Conservation (phyloP, 1,140 invertebrate species). For the Phymorhynchus buccinoides region DNA sequence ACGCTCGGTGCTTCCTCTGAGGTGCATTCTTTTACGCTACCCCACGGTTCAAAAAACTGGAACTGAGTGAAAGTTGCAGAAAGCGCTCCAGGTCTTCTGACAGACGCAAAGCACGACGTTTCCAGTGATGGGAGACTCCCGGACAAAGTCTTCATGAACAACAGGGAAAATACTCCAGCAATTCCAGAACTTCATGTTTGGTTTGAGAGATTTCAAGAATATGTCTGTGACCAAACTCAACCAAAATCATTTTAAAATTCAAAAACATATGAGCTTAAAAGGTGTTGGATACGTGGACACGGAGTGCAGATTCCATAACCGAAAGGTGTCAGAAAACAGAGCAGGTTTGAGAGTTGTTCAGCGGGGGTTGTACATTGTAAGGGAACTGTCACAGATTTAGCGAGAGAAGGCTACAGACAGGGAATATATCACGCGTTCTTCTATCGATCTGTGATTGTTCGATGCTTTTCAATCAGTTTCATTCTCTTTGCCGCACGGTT, state of each 20-base stretch:
- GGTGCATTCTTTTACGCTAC: not conserved
- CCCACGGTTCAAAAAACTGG: slow-evolving; percentile 9
- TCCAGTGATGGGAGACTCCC: not conserved
- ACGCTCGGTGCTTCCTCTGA: not conserved
- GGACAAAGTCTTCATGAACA: not conserved
- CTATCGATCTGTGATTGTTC: not conserved
- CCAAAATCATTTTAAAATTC: too few relatives aligned
- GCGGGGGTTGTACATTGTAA: not conserved
- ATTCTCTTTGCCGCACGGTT: not conserved
- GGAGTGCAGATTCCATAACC: too few relatives aligned
- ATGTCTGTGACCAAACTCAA: not conserved
- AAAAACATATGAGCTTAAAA: not conserved
- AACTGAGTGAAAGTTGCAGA: slow-evolving; percentile 28
- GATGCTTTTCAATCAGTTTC: not conserved
- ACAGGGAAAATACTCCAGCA: slow-evolving; percentile 7
- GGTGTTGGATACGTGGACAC: too few relatives aligned
- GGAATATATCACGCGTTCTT: too few relatives aligned
- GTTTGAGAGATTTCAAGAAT: not conserved
- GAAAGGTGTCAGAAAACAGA: too few relatives aligned
- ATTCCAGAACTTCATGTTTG: not conserved
- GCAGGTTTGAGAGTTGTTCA: not conserved
- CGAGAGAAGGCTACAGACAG: not conserved
- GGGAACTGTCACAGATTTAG: slow-evolving; percentile 12
- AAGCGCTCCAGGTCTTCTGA: slow-evolving; percentile 8
- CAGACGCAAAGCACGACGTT: slow-evolving; percentile 17